A percentile compares a stretch with the other conserved stretches of the same genome.
Conservation (phyloP, 2,797 vertebrate genomes). For the Argentina silus region DNA sequence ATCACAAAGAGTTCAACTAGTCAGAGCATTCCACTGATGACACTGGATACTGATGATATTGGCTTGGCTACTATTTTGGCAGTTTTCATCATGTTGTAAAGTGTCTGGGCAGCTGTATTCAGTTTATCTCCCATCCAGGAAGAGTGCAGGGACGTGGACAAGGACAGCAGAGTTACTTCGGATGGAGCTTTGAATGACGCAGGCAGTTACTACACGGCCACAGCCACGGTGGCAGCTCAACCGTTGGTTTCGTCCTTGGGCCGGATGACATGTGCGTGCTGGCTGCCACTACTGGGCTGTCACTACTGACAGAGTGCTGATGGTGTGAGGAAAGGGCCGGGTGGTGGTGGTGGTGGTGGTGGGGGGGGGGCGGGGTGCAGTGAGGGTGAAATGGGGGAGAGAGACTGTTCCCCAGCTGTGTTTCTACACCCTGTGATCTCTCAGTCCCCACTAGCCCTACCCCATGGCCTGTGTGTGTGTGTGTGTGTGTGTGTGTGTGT, state of each 20-base stretch:
- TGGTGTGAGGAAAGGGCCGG: not conserved
- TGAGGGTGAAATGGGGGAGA: constrained; percentile 29
- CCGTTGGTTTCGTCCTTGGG: constrained; percentile 40
- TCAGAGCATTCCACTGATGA: not conserved
- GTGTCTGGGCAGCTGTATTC: not conserved
- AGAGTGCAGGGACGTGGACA: constrained; percentile 5
- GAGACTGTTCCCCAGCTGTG: constrained; percentile 54
- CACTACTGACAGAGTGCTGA: constrained; percentile 28
- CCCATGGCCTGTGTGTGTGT: constrained; percentile 29
- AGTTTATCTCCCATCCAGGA: not conserved
- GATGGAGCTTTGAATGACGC: not conserved
- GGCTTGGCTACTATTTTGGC: not conserved
- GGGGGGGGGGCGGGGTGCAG: constrained; percentile 6
- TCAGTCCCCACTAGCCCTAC: constrained; percentile 41
- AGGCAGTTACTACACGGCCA: not conserved
- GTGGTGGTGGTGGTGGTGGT: constrained; percentile 4
- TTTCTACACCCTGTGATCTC: constrained; percentile 54
- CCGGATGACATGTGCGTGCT: constrained; percentile 38
- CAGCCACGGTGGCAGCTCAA: not conserved
- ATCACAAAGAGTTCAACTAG: not conserved
- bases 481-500: not conserved
- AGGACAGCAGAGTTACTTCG: not conserved
- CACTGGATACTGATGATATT: not conserved
- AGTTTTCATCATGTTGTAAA: not conserved
- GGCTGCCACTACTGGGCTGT: constrained; percentile 27